Percentiles rank a stretch among this genome's conserved stretches.
phyloP scores from a whole-genome alignment of 2,797 vertebrate genomes.

The Ceyx erithaca region DNA sequence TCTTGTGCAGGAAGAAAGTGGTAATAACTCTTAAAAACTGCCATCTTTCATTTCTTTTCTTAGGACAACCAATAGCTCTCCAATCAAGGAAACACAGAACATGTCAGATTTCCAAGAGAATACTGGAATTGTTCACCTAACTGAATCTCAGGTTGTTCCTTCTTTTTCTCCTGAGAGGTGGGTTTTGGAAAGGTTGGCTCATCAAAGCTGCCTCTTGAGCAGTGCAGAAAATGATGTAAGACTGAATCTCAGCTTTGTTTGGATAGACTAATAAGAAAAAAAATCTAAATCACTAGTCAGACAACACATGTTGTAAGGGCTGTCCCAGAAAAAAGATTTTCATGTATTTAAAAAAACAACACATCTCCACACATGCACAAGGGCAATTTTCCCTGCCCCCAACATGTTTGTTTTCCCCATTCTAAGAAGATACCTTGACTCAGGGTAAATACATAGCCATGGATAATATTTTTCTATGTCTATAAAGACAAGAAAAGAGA shows the following conservation, averaged over 20 bases:
- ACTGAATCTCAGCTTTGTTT: not conserved
- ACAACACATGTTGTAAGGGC: not conserved
- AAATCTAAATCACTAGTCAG: not conserved
- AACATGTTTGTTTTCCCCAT: not conserved
- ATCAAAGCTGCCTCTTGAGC: not conserved
- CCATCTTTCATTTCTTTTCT: not conserved
- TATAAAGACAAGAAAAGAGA: not conserved
- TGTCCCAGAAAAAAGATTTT: not conserved
- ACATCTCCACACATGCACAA: not conserved
- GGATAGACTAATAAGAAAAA: not conserved
- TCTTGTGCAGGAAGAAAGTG: not conserved
- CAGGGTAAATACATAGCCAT: not conserved
- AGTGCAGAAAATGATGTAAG: not conserved
- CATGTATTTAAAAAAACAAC: not conserved
- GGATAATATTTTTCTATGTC: not conserved
- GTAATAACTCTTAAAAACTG: not conserved
- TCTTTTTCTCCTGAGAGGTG: not conserved
- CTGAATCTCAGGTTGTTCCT: not conserved
- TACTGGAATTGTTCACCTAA: not conserved
- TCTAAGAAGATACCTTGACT: not conserved
- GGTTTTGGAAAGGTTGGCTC: not conserved
- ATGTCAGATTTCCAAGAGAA: not conserved
- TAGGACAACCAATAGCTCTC: not conserved
- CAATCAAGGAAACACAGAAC: not conserved
- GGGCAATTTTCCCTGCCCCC: not conserved